Conservation (phyloP, 2,113 vertebrate species). For the Bucco capensis region DNA sequence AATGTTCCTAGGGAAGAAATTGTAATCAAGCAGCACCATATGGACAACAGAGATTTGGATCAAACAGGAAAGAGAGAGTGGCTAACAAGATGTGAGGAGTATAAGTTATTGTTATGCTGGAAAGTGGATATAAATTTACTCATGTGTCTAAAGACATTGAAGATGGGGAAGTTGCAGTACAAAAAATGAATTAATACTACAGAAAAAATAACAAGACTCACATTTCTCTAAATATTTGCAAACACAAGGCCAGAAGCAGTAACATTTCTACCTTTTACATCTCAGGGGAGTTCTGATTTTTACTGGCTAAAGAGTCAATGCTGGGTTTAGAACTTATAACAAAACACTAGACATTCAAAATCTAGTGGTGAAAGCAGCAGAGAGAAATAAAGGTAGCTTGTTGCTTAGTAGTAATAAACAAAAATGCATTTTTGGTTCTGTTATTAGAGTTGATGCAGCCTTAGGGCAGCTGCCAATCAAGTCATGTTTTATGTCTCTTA, state of each 20-base stretch:
- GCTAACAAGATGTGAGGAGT: background rate
- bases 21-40: background rate
- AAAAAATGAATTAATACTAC: background rate
- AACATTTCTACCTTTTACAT: background rate
- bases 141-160: background rate
- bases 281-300: background rate
- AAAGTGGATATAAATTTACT: background rate
- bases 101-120: background rate
- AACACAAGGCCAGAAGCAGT: background rate
- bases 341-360: background rate
- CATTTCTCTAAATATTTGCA: background rate
- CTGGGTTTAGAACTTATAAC: background rate
- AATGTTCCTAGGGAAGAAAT: background rate
- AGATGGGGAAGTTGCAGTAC: background rate
- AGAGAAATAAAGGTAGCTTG: background rate
- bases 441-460: background rate
- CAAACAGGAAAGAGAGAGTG: background rate
- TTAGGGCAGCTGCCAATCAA: constrained; percentile 46
- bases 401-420: background rate
- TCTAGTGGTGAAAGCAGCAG: background rate
- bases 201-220: background rate
- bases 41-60: background rate
- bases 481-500: constrained; percentile 2
- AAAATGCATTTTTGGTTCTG: background rate
- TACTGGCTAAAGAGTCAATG: background rate